Evolutionary conservation across 2,797 vertebrate genomes (phyloP).

Genomic region (Xenops minutus): DNA sequence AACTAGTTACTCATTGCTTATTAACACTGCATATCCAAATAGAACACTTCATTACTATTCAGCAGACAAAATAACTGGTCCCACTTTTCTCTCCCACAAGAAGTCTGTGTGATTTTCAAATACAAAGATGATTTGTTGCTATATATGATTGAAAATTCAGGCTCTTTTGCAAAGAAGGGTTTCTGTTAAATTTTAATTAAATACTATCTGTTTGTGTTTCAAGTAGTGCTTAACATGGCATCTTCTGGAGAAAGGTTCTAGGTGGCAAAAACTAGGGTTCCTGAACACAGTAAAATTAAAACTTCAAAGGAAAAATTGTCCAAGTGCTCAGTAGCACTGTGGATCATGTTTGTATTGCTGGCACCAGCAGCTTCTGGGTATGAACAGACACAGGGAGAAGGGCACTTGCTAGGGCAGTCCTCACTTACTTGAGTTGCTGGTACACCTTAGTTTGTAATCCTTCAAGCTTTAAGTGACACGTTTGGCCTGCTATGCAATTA

Average conservation of each 20-base stretch:
- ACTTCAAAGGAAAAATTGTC: not conserved
- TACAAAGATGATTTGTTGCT: not conserved
- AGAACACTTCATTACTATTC: not conserved
- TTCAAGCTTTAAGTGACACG: not conserved
- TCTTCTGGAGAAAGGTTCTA: not conserved
- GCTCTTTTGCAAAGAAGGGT: not conserved
- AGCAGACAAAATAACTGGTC: not conserved
- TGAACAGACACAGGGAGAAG: not conserved
- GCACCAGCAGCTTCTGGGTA: not conserved
- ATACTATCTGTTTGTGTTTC: not conserved
- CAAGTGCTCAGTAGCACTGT: not conserved
- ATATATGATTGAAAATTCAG: not conserved
- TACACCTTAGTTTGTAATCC: not conserved
- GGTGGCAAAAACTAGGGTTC: not conserved
- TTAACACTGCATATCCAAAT: not conserved
- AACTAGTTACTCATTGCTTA: not conserved
- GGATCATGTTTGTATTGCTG: not conserved
- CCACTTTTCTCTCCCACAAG: not conserved
- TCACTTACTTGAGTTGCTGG: not conserved
- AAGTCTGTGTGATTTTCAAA: not conserved
- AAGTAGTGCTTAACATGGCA: not conserved
- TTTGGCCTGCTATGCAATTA: not conserved
- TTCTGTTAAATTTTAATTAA: not conserved
- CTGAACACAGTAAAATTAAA: not conserved
- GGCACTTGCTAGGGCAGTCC: not conserved